Evolutionary conservation across 1,140 invertebrate genomes (phyloP).

Genomic region (Drosophila ficusphila): DNA sequence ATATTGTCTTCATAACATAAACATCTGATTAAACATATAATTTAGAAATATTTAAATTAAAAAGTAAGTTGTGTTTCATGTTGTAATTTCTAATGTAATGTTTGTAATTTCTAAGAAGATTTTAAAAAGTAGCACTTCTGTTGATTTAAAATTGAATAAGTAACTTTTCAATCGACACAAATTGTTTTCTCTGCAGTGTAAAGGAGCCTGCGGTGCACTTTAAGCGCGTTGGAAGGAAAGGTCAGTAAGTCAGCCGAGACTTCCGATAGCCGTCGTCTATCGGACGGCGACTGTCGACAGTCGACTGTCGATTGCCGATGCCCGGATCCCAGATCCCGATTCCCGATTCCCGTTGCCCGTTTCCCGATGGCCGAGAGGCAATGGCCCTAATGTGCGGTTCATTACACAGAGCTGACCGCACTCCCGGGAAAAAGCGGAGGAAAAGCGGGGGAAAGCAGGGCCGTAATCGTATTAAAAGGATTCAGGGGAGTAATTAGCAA

Average conservation of each 20-base stretch:
- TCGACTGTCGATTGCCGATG: conserved; percentile 32
- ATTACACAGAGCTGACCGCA: conserved; percentile 71
- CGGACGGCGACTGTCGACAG: conserved; percentile 18
- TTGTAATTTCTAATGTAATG: no score
- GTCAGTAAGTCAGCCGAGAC: conserved; percentile 67
- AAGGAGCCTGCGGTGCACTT: conserved; percentile 38
- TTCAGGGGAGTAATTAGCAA: conserved; percentile 77
- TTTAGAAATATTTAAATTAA: no score
- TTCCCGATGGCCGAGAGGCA: conserved; percentile 22
- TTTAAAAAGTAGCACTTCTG: no score
- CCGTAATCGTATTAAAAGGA: conserved; percentile 79
- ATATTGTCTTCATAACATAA: no score
- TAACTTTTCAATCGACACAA: not conserved
- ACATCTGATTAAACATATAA: no score
- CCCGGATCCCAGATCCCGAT: no score
- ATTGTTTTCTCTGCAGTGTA: not conserved
- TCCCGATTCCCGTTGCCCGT: conserved; percentile 25
- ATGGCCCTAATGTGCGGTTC: conserved; percentile 70
- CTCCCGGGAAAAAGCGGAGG: conserved; percentile 2
- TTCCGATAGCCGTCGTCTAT: conserved; percentile 8
- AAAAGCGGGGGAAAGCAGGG: conserved; percentile 3
- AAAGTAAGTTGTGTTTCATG: no score
- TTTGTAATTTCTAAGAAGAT: no score
- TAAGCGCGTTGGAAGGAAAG: conserved; percentile 59
- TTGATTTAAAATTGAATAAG: not conserved